These are phyloP conservation scores for Diacarnus erythraeanus DNA, from an alignment of 37 sponge, comb jelly and placozoan species.

Conservation along the genomic window DNA sequence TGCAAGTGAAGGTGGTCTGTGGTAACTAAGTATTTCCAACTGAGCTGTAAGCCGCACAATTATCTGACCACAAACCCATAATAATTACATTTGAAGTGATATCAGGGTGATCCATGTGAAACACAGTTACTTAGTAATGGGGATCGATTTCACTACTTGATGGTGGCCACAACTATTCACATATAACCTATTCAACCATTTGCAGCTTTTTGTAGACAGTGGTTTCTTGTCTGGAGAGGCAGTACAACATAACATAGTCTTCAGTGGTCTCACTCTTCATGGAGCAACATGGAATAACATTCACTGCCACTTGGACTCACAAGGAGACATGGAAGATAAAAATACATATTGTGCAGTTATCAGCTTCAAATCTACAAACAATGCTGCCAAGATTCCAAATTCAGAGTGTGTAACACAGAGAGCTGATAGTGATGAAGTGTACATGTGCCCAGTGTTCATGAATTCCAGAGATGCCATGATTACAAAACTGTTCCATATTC, in stretches of 20 bases:
- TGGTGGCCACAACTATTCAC: no score
- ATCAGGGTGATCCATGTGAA: neutral
- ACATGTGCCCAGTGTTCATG: neutral
- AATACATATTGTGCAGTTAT: neutral
- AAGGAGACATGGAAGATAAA: no score
- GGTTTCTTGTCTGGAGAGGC: neutral
- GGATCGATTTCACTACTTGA: neutral
- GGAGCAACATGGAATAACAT: slow-evolving; percentile 1
- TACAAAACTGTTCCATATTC: neutral
- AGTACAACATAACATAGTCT: neutral
- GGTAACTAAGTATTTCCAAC: no score
- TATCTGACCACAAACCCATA: no score
- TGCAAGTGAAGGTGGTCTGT: no score
- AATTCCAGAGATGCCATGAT: neutral
- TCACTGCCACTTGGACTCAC: neutral
- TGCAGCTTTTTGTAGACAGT: neutral
- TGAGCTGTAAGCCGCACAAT: no score
- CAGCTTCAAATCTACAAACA: neutral
- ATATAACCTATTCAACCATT: no score
- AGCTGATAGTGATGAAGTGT: neutral
- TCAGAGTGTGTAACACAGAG: neutral
- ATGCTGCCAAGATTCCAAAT: no score
- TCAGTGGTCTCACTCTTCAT: slow-evolving; percentile 10
- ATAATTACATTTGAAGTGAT: neutral
- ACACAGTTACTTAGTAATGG: neutral